Evolutionary conservation across 2,113 vertebrate genomes (phyloP).

Genomic region (Pseudorhombus dupliciocellatus): DNA sequence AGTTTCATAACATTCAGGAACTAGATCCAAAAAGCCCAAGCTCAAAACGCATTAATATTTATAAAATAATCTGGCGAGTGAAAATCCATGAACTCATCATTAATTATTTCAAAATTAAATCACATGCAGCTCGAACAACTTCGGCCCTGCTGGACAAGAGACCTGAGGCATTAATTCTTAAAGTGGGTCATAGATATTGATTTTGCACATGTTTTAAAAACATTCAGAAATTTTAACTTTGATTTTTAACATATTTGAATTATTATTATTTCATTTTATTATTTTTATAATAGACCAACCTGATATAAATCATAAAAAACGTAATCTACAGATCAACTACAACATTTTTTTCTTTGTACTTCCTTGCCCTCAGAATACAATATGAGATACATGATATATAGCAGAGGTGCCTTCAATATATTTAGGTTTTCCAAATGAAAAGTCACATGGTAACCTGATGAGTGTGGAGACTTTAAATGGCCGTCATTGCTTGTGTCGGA

Average conservation of each 20-base stretch:
- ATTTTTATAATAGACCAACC: neutral
- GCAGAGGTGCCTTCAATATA: neutral
- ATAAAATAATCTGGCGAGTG: neutral
- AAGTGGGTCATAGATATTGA: too few relatives aligned
- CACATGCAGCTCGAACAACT: neutral
- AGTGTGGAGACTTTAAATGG: neutral
- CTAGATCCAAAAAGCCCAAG: neutral
- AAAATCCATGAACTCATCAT: neutral
- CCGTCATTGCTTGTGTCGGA: neutral
- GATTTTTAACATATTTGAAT: too few relatives aligned
- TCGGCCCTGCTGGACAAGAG: neutral
- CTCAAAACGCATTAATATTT: neutral
- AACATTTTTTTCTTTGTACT: too few relatives aligned
- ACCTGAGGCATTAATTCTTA: too few relatives aligned
- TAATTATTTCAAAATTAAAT: neutral
- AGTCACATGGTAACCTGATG: neutral
- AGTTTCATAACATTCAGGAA: slow-evolving; percentile 5
- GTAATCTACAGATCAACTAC: neutral
- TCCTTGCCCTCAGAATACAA: too few relatives aligned
- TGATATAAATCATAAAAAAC: neutral
- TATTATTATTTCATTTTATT: too few relatives aligned
- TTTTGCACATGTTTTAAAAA: neutral
- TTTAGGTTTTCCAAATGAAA: neutral
- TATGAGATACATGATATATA: neutral
- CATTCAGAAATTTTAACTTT: too few relatives aligned